phyloP scores from a whole-genome alignment of 2,113 vertebrate genomes.

The Eidolon helvum region DNA sequence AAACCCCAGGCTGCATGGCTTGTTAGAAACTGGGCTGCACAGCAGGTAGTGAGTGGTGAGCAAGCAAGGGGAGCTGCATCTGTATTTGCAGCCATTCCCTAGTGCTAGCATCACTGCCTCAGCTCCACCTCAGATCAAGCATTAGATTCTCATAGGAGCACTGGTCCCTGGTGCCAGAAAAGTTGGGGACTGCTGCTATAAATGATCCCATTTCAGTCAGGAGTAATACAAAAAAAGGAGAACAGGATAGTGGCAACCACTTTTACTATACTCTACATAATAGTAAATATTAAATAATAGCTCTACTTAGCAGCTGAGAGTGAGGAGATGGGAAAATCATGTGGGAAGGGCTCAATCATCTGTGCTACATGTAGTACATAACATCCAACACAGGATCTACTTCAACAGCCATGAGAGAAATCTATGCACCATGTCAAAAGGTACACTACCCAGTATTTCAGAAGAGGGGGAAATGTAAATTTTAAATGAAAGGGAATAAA shows the following conservation, averaged over 20 bases:
- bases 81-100: too few species aligned
- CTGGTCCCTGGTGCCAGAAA: too few species aligned
- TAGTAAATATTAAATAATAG: neutral
- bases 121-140: too few species aligned
- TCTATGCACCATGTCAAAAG: neutral
- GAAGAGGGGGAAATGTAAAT: neutral
- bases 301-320: neutral
- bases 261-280: neutral
- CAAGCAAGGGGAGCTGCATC: too few species aligned
- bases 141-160: too few species aligned
- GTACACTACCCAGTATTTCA: neutral
- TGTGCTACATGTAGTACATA: neutral
- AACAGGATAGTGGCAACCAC: neutral
- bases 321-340: neutral
- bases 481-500: slow-evolving; percentile 30
- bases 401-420: neutral
- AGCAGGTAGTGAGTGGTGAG: too few species aligned
- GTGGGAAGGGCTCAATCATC: neutral
- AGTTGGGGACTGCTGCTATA: too few species aligned
- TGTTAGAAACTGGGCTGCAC: too few species aligned
- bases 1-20: too few species aligned
- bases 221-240: neutral
- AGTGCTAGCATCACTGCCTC: too few species aligned
- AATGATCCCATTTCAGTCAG: neutral
- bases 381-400: neutral